phyloP scores from a whole-genome alignment of 2,888 invertebrate species.

The Nasonovia ribisnigri region DNA sequence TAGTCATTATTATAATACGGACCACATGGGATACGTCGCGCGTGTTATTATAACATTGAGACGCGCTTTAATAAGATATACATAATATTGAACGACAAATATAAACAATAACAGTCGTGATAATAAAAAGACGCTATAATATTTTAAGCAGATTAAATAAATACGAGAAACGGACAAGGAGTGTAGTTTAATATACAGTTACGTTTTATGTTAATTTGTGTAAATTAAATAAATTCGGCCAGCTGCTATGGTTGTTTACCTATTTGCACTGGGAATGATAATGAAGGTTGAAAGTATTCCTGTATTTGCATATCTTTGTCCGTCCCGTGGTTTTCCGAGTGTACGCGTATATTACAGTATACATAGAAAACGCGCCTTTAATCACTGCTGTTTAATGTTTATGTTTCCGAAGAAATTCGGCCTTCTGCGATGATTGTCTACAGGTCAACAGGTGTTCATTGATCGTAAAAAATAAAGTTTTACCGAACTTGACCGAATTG shows the following conservation, averaged over 20 bases:
- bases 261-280: slow-evolving; percentile 20
- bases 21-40: background rate
- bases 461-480: slow-evolving; percentile 27
- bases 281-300: slow-evolving; percentile 16
- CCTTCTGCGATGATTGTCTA: background rate
- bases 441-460: slow-evolving; percentile 1
- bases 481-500: slow-evolving; percentile 37
- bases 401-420: background rate
- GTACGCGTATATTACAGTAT: background rate
- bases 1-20: background rate
- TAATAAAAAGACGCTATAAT: background rate
- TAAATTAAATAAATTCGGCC: slow-evolving; percentile 47
- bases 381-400: background rate
- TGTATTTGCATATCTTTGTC: slow-evolving; percentile 31
- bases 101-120: background rate
- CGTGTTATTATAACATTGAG: background rate
- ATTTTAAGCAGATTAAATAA: slow-evolving; percentile 54
- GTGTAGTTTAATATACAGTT: slow-evolving; percentile 12
- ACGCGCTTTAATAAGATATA: background rate
- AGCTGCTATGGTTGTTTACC: slow-evolving; percentile 30
- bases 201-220: slow-evolving; percentile 38
- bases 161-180: background rate
- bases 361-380: background rate
- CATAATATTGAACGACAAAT: background rate
- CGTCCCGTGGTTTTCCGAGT: background rate